Base-by-base conservation (phyloP, 2,797 vertebrate genomes). In the Hippocampus kuda region DNA sequence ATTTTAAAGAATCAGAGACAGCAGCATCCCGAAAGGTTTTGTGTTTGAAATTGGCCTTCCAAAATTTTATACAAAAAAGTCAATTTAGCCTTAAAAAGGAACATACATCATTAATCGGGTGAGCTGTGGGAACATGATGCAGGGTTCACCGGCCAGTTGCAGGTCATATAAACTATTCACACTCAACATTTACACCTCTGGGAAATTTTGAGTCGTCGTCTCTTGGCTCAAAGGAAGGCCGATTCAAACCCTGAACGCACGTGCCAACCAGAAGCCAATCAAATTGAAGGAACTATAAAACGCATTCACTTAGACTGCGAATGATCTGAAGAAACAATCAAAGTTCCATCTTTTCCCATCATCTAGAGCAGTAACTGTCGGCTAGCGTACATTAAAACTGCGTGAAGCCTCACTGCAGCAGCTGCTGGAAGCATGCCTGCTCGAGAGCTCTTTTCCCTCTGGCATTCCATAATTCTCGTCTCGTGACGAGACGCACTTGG, bases 401-500 rank as follows among this genome's bases (percentile, higher is more conserved):
- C 13, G 30, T 16, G 13, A 53, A 72, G 68, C 49, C 70, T 79
- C 24, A 1, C 22, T 72, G 72, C 44, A 10, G 70, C 70, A 66
- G 67, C 71, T 77, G 69, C 70, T 84, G 81, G 81, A 83, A 69
- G 65, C 63, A 72, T 7, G 65, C 61, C 71, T 73, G 73, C 72
- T 67, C 51, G 70, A 84, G 66, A 20, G 41, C 71, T 83, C 83
- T 88, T 89, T 38, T 88, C 80, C 83, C 84, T 72, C 81, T 85
- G 83, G 85, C 82, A 71, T 54, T 57, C 66, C 42, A 46, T 74
- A 41, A 27, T 68, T 74, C 73, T 81, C 68, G 68, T 77, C 75
- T 85, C 60, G 78, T 80, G 79, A 85, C 24, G 76, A 80, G 76
- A 79, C 68, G 5, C 26, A 72, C 71, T 48, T 83, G 77, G 80